A percentile compares a stretch with the other conserved stretches of the same genome.
Conservation (phyloP, 37 sponge, comb jelly and placozoan species). For the Eunapius fragilis region DNA sequence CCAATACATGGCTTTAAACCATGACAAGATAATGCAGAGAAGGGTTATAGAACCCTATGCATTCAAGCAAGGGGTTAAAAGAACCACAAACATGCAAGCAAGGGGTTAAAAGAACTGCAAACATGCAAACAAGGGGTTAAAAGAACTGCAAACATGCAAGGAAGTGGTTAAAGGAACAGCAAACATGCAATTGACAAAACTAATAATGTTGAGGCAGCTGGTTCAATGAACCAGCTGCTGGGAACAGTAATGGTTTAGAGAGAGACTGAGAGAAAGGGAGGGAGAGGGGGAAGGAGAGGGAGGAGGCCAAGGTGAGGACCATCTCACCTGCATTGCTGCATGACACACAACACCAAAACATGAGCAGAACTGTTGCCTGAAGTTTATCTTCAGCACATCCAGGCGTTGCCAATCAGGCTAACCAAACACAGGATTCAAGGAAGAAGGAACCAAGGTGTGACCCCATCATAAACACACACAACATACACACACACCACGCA, state of each 20-base stretch:
- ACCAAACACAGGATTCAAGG: background rate
- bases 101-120: too few relatives aligned
- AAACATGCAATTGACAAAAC: too few relatives aligned
- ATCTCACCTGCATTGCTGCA: constrained; percentile 64
- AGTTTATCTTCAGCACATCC: constrained; percentile 42
- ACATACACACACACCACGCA: background rate
- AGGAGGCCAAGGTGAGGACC: background rate
- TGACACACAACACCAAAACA: constrained; percentile 38
- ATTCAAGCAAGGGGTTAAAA: too few relatives aligned
- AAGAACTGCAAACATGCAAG: background rate
- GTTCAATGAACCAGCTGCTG: too few relatives aligned
- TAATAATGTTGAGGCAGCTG: too few relatives aligned
- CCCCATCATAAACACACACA: background rate
- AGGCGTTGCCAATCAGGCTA: constrained; percentile 76
- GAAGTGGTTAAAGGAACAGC: too few relatives aligned
- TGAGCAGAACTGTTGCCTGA: constrained; percentile 49
- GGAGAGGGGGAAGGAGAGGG: background rate
- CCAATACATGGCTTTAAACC: too few relatives aligned
- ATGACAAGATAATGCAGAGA: too few relatives aligned
- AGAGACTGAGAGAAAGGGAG: too few relatives aligned
- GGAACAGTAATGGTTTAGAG: too few relatives aligned
- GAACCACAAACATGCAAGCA: too few relatives aligned
- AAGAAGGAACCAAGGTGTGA: background rate
- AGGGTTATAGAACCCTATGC: too few relatives aligned
- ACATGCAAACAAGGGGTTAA: background rate